These are phyloP conservation scores for Equus przewalskii DNA, from an alignment of 2,113 vertebrate genomes.

Conservation along the genomic window DNA sequence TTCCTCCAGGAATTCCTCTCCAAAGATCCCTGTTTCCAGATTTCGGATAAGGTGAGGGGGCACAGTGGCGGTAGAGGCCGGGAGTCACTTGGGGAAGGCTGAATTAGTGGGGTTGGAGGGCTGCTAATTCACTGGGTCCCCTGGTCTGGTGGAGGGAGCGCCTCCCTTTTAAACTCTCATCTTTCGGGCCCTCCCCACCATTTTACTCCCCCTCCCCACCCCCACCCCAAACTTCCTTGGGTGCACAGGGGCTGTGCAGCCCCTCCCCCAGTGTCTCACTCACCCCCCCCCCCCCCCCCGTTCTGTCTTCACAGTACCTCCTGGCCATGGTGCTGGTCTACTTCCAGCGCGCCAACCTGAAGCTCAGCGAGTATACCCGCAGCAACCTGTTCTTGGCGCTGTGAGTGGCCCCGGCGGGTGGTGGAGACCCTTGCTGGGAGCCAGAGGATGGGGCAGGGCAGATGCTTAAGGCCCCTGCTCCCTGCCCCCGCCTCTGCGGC, in stretches of 20 bases:
- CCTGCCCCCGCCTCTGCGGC: background rate
- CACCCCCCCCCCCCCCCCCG: rapidly evolving
- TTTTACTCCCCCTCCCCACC: background rate
- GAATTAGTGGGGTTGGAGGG: background rate
- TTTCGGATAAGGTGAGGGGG: slow-evolving; percentile 82
- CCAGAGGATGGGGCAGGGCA: rapidly evolving
- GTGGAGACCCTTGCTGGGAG: rapidly evolving
- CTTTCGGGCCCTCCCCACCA: background rate
- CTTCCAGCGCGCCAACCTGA: slow-evolving; percentile 78
- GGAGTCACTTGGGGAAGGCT: background rate
- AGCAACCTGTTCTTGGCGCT: slow-evolving; percentile 82
- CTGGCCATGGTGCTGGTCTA: slow-evolving; percentile 83
- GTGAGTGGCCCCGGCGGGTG: background rate
- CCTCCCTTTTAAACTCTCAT: background rate
- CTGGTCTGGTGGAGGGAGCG: background rate
- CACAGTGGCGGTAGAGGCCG: too few relatives aligned
- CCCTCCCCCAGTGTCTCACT: rapidly evolving
- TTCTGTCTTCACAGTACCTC: slow-evolving; percentile 81
- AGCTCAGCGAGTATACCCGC: slow-evolving; percentile 75
- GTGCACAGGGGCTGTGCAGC: background rate
- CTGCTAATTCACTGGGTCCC: background rate
- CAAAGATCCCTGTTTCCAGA: slow-evolving; percentile 76
- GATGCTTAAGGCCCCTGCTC: background rate
- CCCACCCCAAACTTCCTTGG: background rate
- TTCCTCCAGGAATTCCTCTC: slow-evolving; percentile 75